Conservation (phyloP, 2,888 invertebrate species). For the Ariolimax columbianus region DNA sequence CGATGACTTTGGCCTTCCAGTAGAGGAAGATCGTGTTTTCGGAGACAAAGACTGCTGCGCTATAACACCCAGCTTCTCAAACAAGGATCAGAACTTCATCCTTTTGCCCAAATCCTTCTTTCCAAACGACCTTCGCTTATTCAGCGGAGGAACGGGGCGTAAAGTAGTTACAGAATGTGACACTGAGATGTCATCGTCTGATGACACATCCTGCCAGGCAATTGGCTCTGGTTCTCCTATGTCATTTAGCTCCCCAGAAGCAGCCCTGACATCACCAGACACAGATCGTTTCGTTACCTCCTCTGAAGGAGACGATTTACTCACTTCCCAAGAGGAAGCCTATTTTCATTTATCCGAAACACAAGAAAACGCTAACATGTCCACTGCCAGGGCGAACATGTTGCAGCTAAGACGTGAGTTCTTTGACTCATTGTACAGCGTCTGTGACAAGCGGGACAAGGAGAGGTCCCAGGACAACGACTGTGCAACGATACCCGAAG, state of each 20-base stretch:
- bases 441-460: not conserved
- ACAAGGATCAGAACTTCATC: slow-evolving; percentile 9
- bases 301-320: slow-evolving; percentile 40
- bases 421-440: slow-evolving; percentile 18
- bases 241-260: slow-evolving; percentile 47
- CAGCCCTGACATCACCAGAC: slow-evolving; percentile 11
- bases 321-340: slow-evolving; percentile 32
- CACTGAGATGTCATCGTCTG: not conserved
- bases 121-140: not conserved
- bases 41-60: slow-evolving; percentile 3
- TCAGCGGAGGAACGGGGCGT: not conserved
- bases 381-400: not conserved
- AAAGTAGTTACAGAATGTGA: not conserved
- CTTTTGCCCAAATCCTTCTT: slow-evolving; percentile 8
- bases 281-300: slow-evolving; percentile 15
- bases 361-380: not conserved
- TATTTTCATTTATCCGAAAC: slow-evolving; percentile 7
- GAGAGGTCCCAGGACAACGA: not conserved
- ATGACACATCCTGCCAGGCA: slow-evolving; percentile 31
- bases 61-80: not conserved
- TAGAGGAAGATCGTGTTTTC: not conserved
- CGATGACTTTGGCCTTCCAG: not conserved
- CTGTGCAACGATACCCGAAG: not conserved
- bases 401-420: slow-evolving; percentile 28
- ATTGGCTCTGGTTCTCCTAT: slow-evolving; percentile 39